Evolutionary conservation across 1,140 invertebrate species (phyloP).

Genomic region (Drosophila persimilis): DNA sequence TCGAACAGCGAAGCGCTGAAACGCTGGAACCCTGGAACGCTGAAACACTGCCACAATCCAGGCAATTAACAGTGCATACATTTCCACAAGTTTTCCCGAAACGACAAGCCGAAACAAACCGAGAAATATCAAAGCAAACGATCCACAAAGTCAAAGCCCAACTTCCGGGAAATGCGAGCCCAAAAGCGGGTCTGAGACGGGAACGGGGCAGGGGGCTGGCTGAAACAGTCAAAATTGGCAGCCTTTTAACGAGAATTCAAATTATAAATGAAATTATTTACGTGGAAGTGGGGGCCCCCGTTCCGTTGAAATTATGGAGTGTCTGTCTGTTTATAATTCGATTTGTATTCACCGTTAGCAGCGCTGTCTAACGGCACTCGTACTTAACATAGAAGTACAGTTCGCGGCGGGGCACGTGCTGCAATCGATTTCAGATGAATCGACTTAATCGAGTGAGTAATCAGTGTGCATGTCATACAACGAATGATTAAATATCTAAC

Average conservation of each 20-base stretch:
- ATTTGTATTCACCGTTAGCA: conserved; percentile 52
- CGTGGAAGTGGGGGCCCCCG: conserved; percentile 27
- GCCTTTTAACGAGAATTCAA: conserved; percentile 57
- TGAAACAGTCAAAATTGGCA: conserved; percentile 46
- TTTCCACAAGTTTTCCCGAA: conserved; percentile 35
- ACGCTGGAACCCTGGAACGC: not conserved
- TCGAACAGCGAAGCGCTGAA: conserved; percentile 2
- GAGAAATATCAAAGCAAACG: conserved; percentile 7
- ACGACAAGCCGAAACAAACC: conserved; percentile 6
- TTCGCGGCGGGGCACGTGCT: conserved; percentile 43
- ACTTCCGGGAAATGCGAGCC: conserved; percentile 69
- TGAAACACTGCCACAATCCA: conserved; percentile 31
- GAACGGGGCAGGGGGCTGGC: no score
- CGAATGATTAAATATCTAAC: conserved; percentile 1
- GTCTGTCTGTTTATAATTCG: conserved; percentile 12
- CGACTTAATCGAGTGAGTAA: conserved; percentile 48
- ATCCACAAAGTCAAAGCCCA: not conserved
- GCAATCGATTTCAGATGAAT: conserved; percentile 24
- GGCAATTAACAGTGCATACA: conserved; percentile 55
- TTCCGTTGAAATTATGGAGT: conserved; percentile 35
- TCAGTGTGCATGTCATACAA: conserved; percentile 15
- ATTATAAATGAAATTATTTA: conserved; percentile 50
- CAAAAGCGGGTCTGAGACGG: conserved; percentile 9
- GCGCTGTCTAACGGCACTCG: conserved; percentile 37
- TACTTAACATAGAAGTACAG: conserved; percentile 30